Evolutionary conservation across 2,113 vertebrate genomes (phyloP).

Genomic region (Siniperca knerii): DNA sequence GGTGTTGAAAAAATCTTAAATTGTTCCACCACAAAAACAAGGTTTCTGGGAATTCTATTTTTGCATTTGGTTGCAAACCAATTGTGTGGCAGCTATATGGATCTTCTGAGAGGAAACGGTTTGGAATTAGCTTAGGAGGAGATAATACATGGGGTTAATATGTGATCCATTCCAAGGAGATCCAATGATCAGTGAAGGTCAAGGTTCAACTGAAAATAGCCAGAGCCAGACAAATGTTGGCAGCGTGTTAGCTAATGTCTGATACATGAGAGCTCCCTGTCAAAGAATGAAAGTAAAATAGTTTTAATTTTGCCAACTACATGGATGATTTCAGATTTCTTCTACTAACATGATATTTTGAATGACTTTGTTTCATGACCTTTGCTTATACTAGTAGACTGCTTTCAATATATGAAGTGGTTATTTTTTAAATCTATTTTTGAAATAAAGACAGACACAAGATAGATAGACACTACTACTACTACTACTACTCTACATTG

Average conservation of each 20-base stretch:
- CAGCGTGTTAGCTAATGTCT: not conserved
- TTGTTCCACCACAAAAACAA: not conserved
- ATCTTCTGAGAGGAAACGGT: not conserved
- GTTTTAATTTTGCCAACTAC: not conserved
- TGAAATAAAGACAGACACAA: no score
- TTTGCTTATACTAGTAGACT: not conserved
- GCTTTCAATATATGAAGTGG: not conserved
- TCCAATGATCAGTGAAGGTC: not conserved
- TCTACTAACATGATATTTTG: not conserved
- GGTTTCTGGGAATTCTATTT: not conserved
- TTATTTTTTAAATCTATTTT: not conserved
- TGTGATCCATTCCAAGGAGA: conserved; percentile 1
- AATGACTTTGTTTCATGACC: not conserved
- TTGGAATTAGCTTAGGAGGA: not conserved
- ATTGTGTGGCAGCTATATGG: not conserved
- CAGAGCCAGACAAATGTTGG: not conserved
- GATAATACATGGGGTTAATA: not conserved
- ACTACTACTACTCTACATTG: not conserved
- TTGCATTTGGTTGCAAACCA: not conserved
- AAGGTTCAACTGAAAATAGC: conserved; percentile 10
- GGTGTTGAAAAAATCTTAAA: not conserved
- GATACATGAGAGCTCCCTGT: not conserved
- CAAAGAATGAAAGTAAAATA: not conserved
- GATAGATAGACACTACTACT: no score
- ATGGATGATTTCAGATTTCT: not conserved